These are phyloP conservation scores for Prietella phreatophila DNA, from an alignment of 2,113 vertebrate species.

Conservation along the genomic window DNA sequence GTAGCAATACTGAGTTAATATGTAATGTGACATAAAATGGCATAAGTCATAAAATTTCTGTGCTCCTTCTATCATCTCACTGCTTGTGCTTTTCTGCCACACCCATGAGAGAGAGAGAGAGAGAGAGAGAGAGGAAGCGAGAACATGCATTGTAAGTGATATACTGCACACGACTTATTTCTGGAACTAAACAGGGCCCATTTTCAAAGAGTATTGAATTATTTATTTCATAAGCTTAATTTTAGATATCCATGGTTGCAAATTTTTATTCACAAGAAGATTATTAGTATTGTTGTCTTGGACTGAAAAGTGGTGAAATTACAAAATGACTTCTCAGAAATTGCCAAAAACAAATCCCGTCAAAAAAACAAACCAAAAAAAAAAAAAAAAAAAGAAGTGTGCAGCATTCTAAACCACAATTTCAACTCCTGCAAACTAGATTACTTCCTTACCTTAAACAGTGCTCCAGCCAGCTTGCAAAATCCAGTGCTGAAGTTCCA, in stretches of 20 bases:
- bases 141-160: not conserved
- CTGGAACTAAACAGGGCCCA: not conserved
- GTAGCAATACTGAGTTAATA: not conserved
- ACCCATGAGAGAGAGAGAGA: not conserved
- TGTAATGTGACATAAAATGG: not conserved
- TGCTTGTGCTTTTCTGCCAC: not conserved
- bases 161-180: not conserved
- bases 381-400: not conserved
- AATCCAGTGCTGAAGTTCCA: constrained; percentile 74
- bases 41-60: not conserved
- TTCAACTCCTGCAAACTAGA: not conserved
- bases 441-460: constrained; percentile 72
- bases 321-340: not conserved
- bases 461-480: constrained; percentile 76
- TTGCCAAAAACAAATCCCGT: not conserved
- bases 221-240: not conserved
- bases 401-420: not conserved
- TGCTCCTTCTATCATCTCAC: not conserved
- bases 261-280: not conserved
- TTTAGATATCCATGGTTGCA: not conserved
- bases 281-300: not conserved
- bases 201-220: not conserved
- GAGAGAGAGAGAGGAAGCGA: not conserved
- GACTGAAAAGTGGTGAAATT: not conserved
- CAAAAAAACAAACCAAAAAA: not conserved